Evolutionary conservation across 2,888 invertebrate species (phyloP), one percentile per base, ranked within the genome.

Genomic region (Drosophila sordidapex): DNA sequence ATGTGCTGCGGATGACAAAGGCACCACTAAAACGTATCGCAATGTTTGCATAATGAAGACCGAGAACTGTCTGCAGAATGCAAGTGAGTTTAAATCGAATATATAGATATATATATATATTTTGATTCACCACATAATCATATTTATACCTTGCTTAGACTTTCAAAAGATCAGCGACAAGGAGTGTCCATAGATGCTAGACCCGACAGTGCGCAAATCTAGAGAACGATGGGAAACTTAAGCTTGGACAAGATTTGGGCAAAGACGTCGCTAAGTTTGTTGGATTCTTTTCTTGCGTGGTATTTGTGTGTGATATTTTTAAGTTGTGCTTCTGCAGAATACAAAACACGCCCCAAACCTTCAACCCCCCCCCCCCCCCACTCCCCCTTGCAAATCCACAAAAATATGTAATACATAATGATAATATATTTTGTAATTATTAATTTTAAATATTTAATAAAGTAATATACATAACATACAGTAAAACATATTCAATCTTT

Each of bases 221-320:
- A 56, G 70, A 72, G 69, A 74, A 60, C 58, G 57, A 81, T 70
- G 71, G 71, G 52, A 70, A 75, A 74, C 62, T 65, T 70, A 49
- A 69, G 69, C 43, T 65, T 67, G 43, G 29, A 8, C 40, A 59
- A 36, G 35, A 71, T 64, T 58, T 64, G 27, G 73, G 48, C 56
- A 52, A 62, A 53, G 54, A 68, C 58, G 66, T 60, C 70, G 72
- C 71, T 70, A 63, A 74, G 77, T 71, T 69, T 79, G 59, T 71
- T 74, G 56, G 57, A 62, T 68, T 76, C 59, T 72, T 76, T 76
- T 87, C 67, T 80, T 87, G 83, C 84, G 83, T 92, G 92, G 92
- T 91, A 91, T 91, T 92, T 91, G 91, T 91, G 92, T 92, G 92
- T 91, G 91, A 92, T 91, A 91, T 92, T 91, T 90, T 90, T 92